A percentile compares a stretch with the other conserved stretches of the same genome.
These are phyloP conservation scores for Eristalis arbustorum DNA, from an alignment of 2,888 invertebrate species.

Conservation along the genomic window DNA sequence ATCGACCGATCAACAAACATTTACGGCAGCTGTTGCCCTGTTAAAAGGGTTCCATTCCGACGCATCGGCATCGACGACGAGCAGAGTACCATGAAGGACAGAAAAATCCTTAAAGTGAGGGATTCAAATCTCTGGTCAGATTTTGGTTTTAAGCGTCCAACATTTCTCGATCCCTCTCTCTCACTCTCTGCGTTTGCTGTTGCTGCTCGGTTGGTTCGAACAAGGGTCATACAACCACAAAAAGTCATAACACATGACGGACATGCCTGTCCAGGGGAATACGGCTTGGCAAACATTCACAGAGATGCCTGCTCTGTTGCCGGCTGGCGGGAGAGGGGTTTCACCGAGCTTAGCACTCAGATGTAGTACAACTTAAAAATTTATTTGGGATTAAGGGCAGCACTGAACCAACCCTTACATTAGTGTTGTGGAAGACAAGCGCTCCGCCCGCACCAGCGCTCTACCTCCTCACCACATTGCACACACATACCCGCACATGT, in stretches of 20 bases:
- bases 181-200: too few relatives aligned
- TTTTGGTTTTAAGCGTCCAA: conserved; percentile 53
- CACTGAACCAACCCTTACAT: conserved; percentile 38
- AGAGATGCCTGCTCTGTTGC: conserved; percentile 10
- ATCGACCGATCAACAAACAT: conserved; percentile 59
- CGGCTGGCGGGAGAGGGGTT: not conserved
- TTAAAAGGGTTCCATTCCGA: conserved; percentile 37
- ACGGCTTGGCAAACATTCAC: not conserved
- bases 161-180: not conserved
- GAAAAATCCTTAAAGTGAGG: conserved; percentile 40
- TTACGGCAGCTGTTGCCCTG: conserved; percentile 41
- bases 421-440: conserved; percentile 14
- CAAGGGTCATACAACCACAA: conserved; percentile 53
- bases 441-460: not conserved
- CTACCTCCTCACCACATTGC: not conserved
- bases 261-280: conserved; percentile 5
- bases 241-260: conserved; percentile 68
- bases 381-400: conserved; percentile 56
- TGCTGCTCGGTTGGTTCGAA: conserved; percentile 16
- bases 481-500: conserved; percentile 45
- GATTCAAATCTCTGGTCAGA: conserved; percentile 60
- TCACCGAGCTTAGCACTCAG: conserved; percentile 8
- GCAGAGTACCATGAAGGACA: not conserved
- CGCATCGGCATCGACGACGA: conserved; percentile 39
- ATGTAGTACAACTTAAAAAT: conserved; percentile 56